Evolutionary conservation across 2,113 vertebrate species (phyloP).

Genomic region (Eulacestoma nigropectus): DNA sequence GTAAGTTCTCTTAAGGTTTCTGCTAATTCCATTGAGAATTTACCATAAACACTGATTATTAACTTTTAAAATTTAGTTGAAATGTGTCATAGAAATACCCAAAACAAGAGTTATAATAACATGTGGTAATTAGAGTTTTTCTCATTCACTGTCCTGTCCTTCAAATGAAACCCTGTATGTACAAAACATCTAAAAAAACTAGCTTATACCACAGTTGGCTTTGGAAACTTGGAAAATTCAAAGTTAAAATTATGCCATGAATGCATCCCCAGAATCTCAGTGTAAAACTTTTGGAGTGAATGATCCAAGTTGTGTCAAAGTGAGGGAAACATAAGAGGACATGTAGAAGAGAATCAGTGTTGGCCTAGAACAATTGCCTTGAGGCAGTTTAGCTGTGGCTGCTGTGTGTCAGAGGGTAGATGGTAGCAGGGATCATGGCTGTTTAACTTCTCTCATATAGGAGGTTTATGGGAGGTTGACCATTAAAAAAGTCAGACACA

Average conservation of each 20-base stretch:
- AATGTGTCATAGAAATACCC: background rate
- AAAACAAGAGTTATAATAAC: background rate
- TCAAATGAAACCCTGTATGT: background rate
- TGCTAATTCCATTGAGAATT: background rate
- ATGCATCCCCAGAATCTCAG: background rate
- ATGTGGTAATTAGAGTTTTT: background rate
- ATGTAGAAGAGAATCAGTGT: accelerated
- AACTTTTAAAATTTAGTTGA: background rate
- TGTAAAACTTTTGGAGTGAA: background rate
- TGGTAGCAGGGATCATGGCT: accelerated
- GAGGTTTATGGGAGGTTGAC: background rate
- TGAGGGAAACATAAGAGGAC: background rate
- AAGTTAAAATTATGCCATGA: background rate
- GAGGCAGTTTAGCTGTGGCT: background rate
- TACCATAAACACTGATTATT: background rate
- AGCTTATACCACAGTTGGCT: background rate
- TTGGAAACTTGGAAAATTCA: background rate
- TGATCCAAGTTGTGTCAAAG: background rate
- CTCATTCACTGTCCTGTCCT: background rate
- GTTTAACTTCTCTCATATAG: background rate
- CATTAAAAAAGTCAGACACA: background rate
- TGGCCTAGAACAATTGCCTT: background rate
- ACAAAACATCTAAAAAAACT: background rate
- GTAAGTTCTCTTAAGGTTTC: background rate
- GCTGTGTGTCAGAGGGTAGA: background rate